Base-by-base conservation (phyloP, 2,888 invertebrate species). In the Helobdella robusta region DNA sequence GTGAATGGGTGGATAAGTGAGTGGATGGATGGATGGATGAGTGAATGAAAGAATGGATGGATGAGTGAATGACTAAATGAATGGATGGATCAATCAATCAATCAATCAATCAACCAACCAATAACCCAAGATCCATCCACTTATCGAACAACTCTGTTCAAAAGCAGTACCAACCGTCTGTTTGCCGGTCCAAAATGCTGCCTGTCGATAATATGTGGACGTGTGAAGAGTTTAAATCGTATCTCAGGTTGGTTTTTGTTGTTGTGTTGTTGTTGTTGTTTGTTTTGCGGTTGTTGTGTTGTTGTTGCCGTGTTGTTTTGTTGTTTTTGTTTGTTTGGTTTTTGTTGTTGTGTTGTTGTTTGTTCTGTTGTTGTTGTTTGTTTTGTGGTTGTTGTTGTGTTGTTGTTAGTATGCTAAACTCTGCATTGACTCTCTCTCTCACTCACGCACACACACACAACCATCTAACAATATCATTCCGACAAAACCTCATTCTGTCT, bases 81-180 rank as follows among this genome's bases (percentile, higher is more conserved):
- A 46, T 2, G 2, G 18, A n/a, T 46, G 20, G 18, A 4, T 20
- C 20, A 46, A 46, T 46, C 20, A 2, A 46, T 46, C 20, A 2
- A n/a, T 4, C 4, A 20, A 2, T 20, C 20, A 4, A 46, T 4
- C n/a, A 20, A n/a, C 8, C 8, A 15, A 15, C 11, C 40, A 15
- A 15, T 48, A 8, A 25, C 1, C 8, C 6, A 67, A 75, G 75
- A 59, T 73, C 78, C 4, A 78, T 94, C 56, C 93, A 94, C 80
- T 82, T 94, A 56, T 92, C 91, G 50, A 94, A 94, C 81, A 89
- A 93, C 79, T 90, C 92, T 2, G 87, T 94, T 32, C 93, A 94
- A 78, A 87, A 88, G 73, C 88, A 89, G 77, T 92, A 91, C 71
- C 71, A 18, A 75, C 67, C 76, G 62, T 76, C 77, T 84, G 87